phyloP scores from a whole-genome alignment of 2,113 vertebrate genomes.

The Macquaria australasica region DNA sequence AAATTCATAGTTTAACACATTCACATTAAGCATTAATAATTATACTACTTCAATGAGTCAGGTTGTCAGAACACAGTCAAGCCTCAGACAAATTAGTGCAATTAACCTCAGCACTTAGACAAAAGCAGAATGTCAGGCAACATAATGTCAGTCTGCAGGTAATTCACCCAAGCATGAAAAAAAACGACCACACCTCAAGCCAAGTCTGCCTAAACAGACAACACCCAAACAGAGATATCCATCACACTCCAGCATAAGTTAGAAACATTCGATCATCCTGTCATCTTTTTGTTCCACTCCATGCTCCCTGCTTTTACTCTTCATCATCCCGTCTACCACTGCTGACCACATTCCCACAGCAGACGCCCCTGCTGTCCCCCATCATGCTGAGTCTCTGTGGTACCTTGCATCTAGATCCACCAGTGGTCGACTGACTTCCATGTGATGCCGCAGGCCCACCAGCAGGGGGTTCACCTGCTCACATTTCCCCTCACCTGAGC shows the following conservation, averaged over 20 bases:
- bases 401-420: constrained; percentile 79
- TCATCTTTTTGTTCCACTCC: constrained; percentile 30
- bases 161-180: constrained; percentile 46
- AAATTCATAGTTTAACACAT: constrained; percentile 1
- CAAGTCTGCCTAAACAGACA: constrained; percentile 27
- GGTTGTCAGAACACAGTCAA: constrained; percentile 30
- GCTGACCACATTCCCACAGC: constrained; percentile 23
- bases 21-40: background rate
- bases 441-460: constrained; percentile 78
- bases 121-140: constrained; percentile 40
- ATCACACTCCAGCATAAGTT: constrained; percentile 6
- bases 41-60: background rate
- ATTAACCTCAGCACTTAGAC: constrained; percentile 12
- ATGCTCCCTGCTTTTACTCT: constrained; percentile 47
- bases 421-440: constrained; percentile 66
- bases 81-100: constrained; percentile 25
- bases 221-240: constrained; percentile 1
- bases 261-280: constrained; percentile 12
- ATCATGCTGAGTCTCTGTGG: constrained; percentile 48
- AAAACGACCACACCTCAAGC: constrained; percentile 23
- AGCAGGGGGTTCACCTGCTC: constrained; percentile 83
- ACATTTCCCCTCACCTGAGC: constrained; percentile 73
- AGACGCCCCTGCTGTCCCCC: constrained; percentile 20
- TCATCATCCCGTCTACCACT: constrained; percentile 20
- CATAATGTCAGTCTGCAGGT: constrained; percentile 16